Base-by-base conservation (phyloP, 2,888 invertebrate genomes). In the Andrena flavipes region DNA sequence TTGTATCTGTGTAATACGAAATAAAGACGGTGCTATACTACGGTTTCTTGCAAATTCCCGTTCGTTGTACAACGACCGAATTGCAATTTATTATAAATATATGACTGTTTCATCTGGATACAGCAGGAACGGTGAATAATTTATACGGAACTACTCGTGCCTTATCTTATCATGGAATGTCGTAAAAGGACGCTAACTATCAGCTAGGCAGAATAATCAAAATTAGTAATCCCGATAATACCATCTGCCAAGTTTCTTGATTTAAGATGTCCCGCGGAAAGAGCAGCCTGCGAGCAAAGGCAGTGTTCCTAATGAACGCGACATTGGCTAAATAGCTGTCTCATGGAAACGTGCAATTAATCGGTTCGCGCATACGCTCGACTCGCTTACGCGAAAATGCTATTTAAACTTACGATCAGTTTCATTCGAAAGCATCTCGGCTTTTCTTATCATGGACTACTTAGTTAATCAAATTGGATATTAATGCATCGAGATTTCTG, bases 81-180 rank as follows among this genome's bases (percentile, higher is more conserved):
- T 2, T 8, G 2, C 20, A n/a, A 30, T 30, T 20, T 10, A 10
- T 29, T 4, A 23, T 30, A 71, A 76, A 42, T n/a, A 33, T 73
- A 29, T 23, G n/a, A 2, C 20, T 8, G 4, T 10, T 30, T 4
- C 8, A 13, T 51, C 56, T 60, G 13, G 8, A 2, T 54, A 13
- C 7, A 49, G 42, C 42, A 42, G 1, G 42, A 42, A 56, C 77
- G 7, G 16, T 16, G 60, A 8, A 3, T 65, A 48, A 60, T 48
- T 26, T 16, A 16, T 20, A 33, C 6, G 3, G 2, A 26, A 33
- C n/a, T 54, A 30, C 33, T 29, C 33, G 60, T 62, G 20, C n/a
- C 62, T 80, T 80, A 80, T 80, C 80, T 79, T 63, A 80, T 72
- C 79, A 6, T 7, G 8, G 26, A 29, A 26, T 33, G 10, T 6